These are phyloP conservation scores for Saturnia japonica DNA, from an alignment of 2,888 invertebrate species.

Conservation along the genomic window DNA sequence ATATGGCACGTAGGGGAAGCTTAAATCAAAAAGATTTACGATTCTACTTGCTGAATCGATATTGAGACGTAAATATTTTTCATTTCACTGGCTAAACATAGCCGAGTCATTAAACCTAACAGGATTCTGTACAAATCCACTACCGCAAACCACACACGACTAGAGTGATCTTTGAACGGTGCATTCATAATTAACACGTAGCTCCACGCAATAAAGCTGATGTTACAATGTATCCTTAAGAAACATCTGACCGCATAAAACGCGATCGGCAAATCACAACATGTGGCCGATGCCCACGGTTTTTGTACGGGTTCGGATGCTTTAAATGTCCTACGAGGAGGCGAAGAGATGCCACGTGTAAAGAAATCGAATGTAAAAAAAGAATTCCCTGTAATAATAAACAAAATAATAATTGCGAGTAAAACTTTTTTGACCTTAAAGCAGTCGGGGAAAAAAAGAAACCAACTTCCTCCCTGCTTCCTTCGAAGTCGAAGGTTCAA, in stretches of 20 bases:
- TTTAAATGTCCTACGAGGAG: slow-evolving; percentile 19
- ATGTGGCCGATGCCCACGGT: slow-evolving; percentile 55
- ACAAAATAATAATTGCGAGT: background rate
- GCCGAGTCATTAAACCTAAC: slow-evolving; percentile 11
- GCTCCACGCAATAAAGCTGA: slow-evolving; percentile 23
- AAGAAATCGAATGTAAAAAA: slow-evolving; percentile 13
- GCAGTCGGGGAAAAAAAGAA: no score
- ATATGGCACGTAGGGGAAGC: no score
- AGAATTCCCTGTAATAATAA: background rate
- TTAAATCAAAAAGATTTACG: background rate
- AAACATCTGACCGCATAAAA: slow-evolving; percentile 49
- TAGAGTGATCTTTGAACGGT: background rate
- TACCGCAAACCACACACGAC: slow-evolving; percentile 12
- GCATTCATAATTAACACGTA: slow-evolving; percentile 29
- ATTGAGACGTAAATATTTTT: slow-evolving; percentile 5
- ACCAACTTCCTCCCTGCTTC: no score
- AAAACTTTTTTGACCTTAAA: no score
- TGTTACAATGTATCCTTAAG: slow-evolving; percentile 22
- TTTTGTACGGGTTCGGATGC: slow-evolving; percentile 48
- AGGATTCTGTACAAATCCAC: slow-evolving; percentile 14
- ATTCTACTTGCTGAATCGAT: background rate
- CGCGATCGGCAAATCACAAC: slow-evolving; percentile 46
- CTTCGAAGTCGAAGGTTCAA: no score
- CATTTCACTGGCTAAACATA: slow-evolving; percentile 2
- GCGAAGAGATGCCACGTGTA: background rate